Evolutionary conservation across 2,797 vertebrate genomes (phyloP).

Genomic region (Sylvilagus floridanus): DNA sequence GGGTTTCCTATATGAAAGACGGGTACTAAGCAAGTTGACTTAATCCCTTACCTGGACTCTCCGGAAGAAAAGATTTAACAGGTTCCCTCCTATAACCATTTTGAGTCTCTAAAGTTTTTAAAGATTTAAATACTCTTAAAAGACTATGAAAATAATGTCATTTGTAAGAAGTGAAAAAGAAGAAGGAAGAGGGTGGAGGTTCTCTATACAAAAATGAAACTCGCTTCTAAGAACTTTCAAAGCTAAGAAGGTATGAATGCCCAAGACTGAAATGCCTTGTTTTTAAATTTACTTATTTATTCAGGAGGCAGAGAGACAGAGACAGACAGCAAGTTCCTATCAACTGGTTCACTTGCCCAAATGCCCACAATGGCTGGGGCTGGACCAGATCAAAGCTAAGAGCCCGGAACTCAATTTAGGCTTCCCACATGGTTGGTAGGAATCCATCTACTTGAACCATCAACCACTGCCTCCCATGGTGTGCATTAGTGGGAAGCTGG

Average conservation of each 20-base stretch:
- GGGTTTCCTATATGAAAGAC: background rate
- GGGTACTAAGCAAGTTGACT: background rate
- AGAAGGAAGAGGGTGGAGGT: background rate
- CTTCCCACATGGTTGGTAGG: no score
- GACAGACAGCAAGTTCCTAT: no score
- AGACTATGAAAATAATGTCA: background rate
- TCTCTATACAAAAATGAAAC: constrained; percentile 26
- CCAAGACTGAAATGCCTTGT: background rate
- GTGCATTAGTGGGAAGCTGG: no score
- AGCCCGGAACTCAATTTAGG: no score
- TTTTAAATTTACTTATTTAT: no score
- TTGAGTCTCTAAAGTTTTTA: background rate
- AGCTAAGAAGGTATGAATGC: background rate
- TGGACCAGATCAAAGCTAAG: no score
- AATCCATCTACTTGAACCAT: no score
- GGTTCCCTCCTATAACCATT: background rate
- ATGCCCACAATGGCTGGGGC: no score
- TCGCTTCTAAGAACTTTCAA: constrained; percentile 19
- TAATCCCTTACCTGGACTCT: background rate
- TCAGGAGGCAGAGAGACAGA: no score
- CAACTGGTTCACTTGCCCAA: no score
- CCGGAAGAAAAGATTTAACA: background rate
- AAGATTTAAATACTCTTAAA: constrained; percentile 40
- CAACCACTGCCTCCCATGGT: no score
- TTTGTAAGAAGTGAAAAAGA: background rate